These are phyloP conservation scores for Trypoxylus dichotomus DNA, from an alignment of 1,140 invertebrate genomes.

Conservation along the genomic window DNA sequence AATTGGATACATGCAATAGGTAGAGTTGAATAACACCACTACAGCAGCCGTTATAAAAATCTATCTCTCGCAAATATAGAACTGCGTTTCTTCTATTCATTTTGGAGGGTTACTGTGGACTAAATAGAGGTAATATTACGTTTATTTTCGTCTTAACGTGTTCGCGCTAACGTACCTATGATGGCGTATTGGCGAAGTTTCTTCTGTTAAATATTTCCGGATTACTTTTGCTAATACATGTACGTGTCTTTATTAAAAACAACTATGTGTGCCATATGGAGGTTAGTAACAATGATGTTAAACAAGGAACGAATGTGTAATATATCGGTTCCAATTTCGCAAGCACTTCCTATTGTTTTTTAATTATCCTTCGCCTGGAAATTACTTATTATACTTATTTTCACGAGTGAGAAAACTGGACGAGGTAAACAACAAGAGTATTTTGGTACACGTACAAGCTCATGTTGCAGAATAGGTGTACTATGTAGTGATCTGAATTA, in stretches of 20 bases:
- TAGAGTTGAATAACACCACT: slow-evolving; percentile 2
- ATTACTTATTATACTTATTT: too few species aligned
- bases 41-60: background rate
- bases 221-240: background rate
- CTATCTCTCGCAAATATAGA: background rate
- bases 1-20: background rate
- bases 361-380: too few species aligned
- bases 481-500: too few species aligned
- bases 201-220: background rate
- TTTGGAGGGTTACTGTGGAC: background rate
- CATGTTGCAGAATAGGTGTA: too few species aligned
- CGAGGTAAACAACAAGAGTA: too few species aligned
- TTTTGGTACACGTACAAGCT: too few species aligned
- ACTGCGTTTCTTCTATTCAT: background rate
- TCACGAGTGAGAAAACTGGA: too few species aligned
- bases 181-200: background rate
- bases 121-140: background rate
- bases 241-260: background rate
- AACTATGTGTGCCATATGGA: background rate
- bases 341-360: too few species aligned
- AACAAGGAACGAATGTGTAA: too few species aligned
- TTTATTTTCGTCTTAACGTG: background rate
- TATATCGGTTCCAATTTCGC: too few species aligned
- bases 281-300: background rate
- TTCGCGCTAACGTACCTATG: background rate